Conservation (phyloP, 92 coral and sea anemone genomes). For the Blastomussa wellsi region DNA sequence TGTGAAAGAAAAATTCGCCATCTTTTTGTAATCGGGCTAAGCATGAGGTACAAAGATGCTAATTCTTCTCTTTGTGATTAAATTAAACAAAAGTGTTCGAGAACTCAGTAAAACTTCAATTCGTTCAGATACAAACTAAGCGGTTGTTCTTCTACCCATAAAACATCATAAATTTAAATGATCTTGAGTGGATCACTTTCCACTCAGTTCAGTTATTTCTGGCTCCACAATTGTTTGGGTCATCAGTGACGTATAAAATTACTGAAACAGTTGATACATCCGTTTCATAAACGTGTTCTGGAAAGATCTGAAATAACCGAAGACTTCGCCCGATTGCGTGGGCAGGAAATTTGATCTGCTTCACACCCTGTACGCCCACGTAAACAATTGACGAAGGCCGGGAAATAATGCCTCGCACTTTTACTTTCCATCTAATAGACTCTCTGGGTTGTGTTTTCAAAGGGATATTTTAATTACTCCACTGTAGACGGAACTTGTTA, state of each 20-base stretch:
- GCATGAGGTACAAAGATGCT: neutral
- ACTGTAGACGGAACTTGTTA: neutral
- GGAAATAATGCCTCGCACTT: neutral
- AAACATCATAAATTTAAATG: neutral
- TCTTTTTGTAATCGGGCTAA: neutral
- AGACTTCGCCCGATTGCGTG: neutral
- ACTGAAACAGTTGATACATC: neutral
- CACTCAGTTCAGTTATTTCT: neutral
- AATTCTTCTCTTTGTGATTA: neutral
- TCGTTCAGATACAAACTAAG: neutral
- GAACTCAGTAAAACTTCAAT: neutral
- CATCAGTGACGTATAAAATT: neutral
- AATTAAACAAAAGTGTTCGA: no score
- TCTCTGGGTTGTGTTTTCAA: neutral
- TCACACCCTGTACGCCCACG: neutral
- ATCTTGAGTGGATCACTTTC: neutral
- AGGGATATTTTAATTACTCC: neutral
- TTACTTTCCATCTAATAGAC: neutral
- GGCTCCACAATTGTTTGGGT: neutral
- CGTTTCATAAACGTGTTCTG: neutral
- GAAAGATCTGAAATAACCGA: neutral
- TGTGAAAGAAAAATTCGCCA: neutral
- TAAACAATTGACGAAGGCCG: neutral
- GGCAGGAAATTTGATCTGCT: neutral
- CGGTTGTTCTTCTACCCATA: neutral